Base-by-base conservation (phyloP, 2,888 invertebrate species). In the Amblyteles armatorius region DNA sequence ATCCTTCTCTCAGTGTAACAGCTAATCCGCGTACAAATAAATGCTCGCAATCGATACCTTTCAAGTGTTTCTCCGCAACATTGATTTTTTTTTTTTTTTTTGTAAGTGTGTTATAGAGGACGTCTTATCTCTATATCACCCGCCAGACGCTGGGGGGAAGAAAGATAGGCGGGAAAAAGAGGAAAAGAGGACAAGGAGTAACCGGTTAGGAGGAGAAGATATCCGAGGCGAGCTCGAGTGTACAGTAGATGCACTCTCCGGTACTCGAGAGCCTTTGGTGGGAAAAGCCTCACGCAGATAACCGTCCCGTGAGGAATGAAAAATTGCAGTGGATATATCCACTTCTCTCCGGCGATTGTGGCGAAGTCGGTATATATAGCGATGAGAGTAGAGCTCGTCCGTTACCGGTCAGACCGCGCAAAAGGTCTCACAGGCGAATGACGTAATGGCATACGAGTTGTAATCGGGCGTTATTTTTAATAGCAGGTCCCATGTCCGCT, bases 171-270 rank as follows among this genome's bases (percentile, higher is more conserved):
- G 33, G 65, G 16, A 16, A 73, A 19, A 73, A 40, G 48, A 67
- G 60, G 60, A 73, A 48, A 65, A 77, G 68, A 50, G 67, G 55
- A 77, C 77, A 63, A 60, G 76, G 67, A 50, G 65, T 9, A 26
- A 40, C 63, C 57, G 65, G 69, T 79, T 69, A 52, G 69, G 63
- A 71, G 57, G 40, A 69, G 77, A 63, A 77, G 67, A 79, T 65
- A 77, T 44, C 33, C 57, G 52, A 50, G 16, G 68, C 73, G 40
- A 63, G 76, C 60, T 77, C 65, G 69, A 84, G 78, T 84, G 60
- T 72, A 71, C 67, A 84, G 48, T 52, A 71, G 78, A 81, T 81
- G 74, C 74, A 79, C 73, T 82, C 60, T 68, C 76, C 69, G 60
- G 60, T 63, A 33, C 68, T 69, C 67, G 16, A 48, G 71, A 79